Base-by-base conservation (phyloP, 2,113 vertebrate genomes). In the Cryptomyrus ogoouensis region DNA sequence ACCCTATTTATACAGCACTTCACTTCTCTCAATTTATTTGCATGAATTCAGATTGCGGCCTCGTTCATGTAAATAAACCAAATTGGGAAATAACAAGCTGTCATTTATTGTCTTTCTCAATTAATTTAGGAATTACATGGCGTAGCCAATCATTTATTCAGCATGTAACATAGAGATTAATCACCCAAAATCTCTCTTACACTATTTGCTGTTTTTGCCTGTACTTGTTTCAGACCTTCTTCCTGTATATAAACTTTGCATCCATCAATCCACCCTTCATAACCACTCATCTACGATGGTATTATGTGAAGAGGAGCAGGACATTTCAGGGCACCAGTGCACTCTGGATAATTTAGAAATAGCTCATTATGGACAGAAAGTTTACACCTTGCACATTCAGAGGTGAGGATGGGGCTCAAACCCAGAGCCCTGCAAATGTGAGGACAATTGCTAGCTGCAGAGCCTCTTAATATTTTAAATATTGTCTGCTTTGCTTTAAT, bases 31-130 rank as follows among this genome's bases (percentile, higher is more conserved):
- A n/a, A 10, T 44, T 31, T 44, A 58, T 46, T 24, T 42, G 35
- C 8, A 35, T 88, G 87, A 62, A 44, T 62, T 53, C 21, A 62
- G n/a, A 42, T 62, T 88, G 87, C 13, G 6, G 50, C 86, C 49
- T 87, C n/a, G 6, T 87, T 87, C n/a, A 10, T 87, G 44, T 87
- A 87, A 87, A 87, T 87, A 87, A 87, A 87, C n/a, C 27, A 50
- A 87, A 52, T 44, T 84, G 19, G 39, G 80, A 84, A 47, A 44
- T 84, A 46, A 84, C 70, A 77, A 42, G 74, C 74, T 39, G 74
- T 80, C 74, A 80, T 35, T 80, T 80, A 42, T 80, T 17, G 74
- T 80, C 74, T 42, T 42, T 80, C 35, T 80, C 12, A 80, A 80
- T 42, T 35, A 80, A 80, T 80, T 17, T 80, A 80, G 74, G 74